Evolutionary conservation across 2,113 vertebrate species (phyloP), one percentile per base, ranked within the genome.

Genomic region (Dolichallabes microphthalmus): DNA sequence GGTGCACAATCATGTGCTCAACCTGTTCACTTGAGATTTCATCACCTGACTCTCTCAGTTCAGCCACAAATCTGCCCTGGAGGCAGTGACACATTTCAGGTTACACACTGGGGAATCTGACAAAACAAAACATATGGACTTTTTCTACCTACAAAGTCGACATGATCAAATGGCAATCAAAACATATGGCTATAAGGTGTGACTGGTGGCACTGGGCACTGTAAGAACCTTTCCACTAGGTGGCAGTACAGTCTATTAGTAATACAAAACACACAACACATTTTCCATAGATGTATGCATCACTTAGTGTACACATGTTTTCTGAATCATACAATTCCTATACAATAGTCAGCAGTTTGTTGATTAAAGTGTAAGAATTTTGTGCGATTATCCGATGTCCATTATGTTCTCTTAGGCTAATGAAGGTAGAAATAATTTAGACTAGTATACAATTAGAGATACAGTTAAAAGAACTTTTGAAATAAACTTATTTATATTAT

Each of bases 181-280:
- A n/a, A n/a, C n/a, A 14, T 55, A 50, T 30, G 22, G n/a, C 22
- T 75, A 12, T 63, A 12, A 30, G 7, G 27, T 57, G 20, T 30
- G 30, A 19, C 15, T 4, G n/a, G 17, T 76, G 74, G 52, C 17
- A 58, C 9, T 12, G 0, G 58, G 60, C 64, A 69, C n/a, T 80
- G 4, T 2, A 52, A 13, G 2, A 27, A 25, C 84, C 10, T 86
- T 2, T 52, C 90, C 90, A 91, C 88, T 77, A 86, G 90, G 83
- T 87, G 88, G 89, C 74, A 66, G 57, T 86, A 83, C 15, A 61
- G 57, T 45, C 81, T 60, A 57, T 35, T 3, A 55, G 19, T 19
- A 19, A 77, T 0, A 30, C 45, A 45, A 25, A 57, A n/a, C 30
- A 19, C 45, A 39, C 0, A 0, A 39, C 35, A 20, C 5, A 1